Evolutionary conservation across 2,888 invertebrate genomes (phyloP), one percentile per base, ranked within the genome.

Genomic region (Drosophila neonasuta): DNA sequence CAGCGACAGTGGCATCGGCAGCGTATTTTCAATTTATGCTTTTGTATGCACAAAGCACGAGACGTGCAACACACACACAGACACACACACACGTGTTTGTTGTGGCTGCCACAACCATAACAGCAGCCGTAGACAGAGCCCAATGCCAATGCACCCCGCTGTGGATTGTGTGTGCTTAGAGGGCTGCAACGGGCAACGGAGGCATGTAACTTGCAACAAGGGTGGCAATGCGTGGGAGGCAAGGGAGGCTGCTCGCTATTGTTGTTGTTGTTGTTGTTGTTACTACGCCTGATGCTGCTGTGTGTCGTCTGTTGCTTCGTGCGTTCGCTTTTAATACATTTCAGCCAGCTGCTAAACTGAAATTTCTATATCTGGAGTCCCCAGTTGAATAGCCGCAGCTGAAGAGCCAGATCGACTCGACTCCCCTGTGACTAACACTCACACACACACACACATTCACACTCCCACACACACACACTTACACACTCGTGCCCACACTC

Each of bases 21-120:
- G 49, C 76, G 84, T 82, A 85, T 82, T 80, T 80, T 80, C 80
- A 86, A 86, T 81, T 86, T 81, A 86, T 81, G 81, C 76, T 60
- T 79, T 76, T 79, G 67, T 69, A 85, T 84, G 77, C 79, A 85
- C 39, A 59, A 46, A 51, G 71, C 67, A 30, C 45, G 66, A 60
- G 69, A 74, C 66, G 62, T 70, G 68, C 32, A 39, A 61, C 67
- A 78, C 54, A 77, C 44, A 42, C 17, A 46, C n/a, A n/a, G n/a
- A n/a, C 17, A 46, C 30, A 52, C 17, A 42, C 30, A n/a, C 41
- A 59, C 24, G 39, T 36, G n/a, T 36, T 11, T 36, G 36, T 11
- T 36, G 36, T 36, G 36, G 36, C 36, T 36, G 36, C 36, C 36
- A 36, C 36, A 36, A 36, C n/a, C 36, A 36, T 36, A 55, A 50